Evolutionary conservation across 2,113 vertebrate species (phyloP).

Genomic region (Myotis yumanensis): DNA sequence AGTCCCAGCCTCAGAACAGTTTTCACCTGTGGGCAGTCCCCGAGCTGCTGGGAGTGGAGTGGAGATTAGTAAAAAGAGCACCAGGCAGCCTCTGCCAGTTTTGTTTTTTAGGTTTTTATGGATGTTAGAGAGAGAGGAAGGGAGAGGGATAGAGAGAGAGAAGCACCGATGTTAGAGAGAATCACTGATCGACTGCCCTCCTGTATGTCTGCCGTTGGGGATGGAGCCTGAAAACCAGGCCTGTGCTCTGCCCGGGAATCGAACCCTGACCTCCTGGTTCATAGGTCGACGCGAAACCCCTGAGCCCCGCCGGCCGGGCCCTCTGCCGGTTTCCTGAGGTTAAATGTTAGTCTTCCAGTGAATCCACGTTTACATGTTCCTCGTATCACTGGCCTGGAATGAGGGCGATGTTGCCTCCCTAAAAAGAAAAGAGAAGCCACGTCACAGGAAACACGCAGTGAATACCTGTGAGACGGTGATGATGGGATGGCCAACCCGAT

Average conservation of each 20-base stretch:
- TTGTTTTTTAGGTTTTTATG: background rate
- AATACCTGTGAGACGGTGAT: background rate
- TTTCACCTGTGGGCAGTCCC: background rate
- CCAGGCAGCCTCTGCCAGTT: background rate
- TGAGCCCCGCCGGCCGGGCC: too few species aligned
- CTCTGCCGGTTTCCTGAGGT: background rate
- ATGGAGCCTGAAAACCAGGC: too few species aligned
- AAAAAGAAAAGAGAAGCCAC: background rate
- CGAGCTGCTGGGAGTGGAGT: too few species aligned
- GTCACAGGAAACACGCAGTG: background rate
- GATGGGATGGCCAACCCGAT: rapidly evolving
- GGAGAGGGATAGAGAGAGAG: too few species aligned
- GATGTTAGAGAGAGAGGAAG: too few species aligned
- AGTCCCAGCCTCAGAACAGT: background rate
- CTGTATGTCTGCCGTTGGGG: too few species aligned
- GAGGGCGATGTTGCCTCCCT: background rate
- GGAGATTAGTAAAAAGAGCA: background rate
- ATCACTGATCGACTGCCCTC: too few species aligned
- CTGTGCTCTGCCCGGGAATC: too few species aligned
- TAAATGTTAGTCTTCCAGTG: background rate
- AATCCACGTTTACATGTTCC: background rate
- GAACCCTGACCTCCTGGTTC: too few species aligned
- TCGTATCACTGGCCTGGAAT: background rate
- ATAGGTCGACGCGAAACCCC: too few species aligned
- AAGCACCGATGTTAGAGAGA: too few species aligned